Percentiles rank a stretch among this genome's conserved stretches.
These are phyloP conservation scores for Catostomus latipinnis DNA, from an alignment of 2,797 vertebrate species.

Conservation along the genomic window DNA sequence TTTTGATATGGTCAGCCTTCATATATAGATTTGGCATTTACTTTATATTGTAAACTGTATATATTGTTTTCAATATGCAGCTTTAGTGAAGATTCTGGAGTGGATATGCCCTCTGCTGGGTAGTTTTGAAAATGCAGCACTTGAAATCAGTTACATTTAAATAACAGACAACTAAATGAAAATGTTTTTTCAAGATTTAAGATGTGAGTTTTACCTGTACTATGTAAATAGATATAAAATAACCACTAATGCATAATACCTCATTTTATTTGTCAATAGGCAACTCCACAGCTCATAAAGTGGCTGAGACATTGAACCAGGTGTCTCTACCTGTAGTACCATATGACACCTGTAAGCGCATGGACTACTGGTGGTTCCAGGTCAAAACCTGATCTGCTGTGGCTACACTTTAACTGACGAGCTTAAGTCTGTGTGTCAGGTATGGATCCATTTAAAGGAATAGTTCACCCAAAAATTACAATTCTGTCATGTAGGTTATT, in stretches of 20 bases:
- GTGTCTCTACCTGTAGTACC: constrained; percentile 79
- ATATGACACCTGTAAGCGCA: constrained; percentile 76
- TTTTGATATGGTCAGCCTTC: too few species aligned
- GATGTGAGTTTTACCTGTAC: too few species aligned
- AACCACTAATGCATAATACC: too few species aligned
- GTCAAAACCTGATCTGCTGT: constrained; percentile 82
- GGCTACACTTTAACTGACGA: constrained; percentile 80
- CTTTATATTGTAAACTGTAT: too few species aligned
- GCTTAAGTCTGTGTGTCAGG: constrained; percentile 83
- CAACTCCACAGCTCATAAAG: constrained; percentile 73
- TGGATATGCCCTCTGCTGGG: constrained; percentile 37
- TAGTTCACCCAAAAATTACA: not conserved
- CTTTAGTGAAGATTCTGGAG: not conserved
- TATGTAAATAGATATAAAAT: too few species aligned
- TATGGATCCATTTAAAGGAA: constrained; percentile 48
- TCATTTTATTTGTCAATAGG: constrained; percentile 62
- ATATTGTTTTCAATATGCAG: too few species aligned
- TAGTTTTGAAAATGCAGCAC: not conserved
- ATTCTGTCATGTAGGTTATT: too few species aligned
- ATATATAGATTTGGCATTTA: too few species aligned
- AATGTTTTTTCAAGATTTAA: too few species aligned
- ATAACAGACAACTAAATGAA: too few species aligned
- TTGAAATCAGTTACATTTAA: not conserved
- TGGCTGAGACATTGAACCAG: constrained; percentile 78
- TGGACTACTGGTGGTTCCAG: constrained; percentile 85